Percentiles rank a stretch among this genome's conserved stretches.
Conservation (phyloP, 2,797 vertebrate genomes). For the Darevskia nairensis region DNA sequence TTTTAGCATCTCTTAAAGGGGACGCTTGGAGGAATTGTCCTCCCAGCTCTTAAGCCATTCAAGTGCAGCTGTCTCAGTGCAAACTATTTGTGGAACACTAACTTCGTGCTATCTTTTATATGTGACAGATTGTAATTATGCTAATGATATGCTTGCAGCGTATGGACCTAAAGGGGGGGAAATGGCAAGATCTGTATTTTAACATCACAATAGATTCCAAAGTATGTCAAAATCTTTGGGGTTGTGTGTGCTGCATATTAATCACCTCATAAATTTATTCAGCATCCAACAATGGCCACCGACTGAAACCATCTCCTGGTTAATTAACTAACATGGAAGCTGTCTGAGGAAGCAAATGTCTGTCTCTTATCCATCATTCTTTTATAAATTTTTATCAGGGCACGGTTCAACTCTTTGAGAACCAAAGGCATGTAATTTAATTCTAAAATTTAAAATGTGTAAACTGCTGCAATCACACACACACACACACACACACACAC, state of each 20-base stretch:
- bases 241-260: constrained; percentile 12
- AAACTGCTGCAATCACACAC: neutral
- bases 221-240: constrained; percentile 10
- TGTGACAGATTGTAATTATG: constrained; percentile 15
- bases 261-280: constrained; percentile 9
- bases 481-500: no score
- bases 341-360: neutral
- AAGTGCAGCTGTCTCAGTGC: constrained; percentile 6
- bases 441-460: neutral
- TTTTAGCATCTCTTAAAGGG: neutral
- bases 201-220: neutral
- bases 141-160: constrained; percentile 20
- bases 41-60: constrained; percentile 25
- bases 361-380: neutral
- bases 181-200: constrained; percentile 6
- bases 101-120: constrained; percentile 10
- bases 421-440: neutral
- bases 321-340: neutral
- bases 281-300: fast-evolving
- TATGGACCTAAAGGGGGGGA: constrained; percentile 33
- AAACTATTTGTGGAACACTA: constrained; percentile 28
- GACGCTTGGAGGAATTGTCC: constrained; percentile 15
- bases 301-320: neutral
- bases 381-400: neutral
- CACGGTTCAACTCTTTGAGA: neutral